phyloP scores from a whole-genome alignment of 2,113 vertebrate species.

The Eretmochelys imbricata region DNA sequence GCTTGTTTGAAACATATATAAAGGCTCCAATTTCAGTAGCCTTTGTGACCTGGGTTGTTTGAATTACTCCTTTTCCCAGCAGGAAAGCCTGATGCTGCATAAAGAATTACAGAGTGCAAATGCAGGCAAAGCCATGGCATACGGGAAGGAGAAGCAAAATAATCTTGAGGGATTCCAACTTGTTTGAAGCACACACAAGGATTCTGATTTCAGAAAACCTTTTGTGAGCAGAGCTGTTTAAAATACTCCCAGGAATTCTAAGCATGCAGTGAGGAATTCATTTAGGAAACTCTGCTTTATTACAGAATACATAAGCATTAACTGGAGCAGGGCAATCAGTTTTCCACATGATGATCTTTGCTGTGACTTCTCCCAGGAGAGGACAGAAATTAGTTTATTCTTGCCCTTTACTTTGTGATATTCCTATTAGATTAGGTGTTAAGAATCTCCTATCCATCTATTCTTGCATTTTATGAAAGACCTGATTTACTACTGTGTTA shows the following conservation, averaged over 20 bases:
- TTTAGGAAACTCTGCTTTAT: neutral
- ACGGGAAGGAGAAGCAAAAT: neutral
- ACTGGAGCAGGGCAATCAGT: neutral
- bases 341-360: neutral
- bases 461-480: neutral
- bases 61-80: neutral
- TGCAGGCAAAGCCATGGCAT: neutral
- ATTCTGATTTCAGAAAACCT: neutral
- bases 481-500: neutral
- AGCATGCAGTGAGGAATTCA: neutral
- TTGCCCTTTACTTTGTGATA: neutral
- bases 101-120: neutral
- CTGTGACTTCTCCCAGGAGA: neutral
- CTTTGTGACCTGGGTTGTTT: neutral
- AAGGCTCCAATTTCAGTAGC: neutral
- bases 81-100: neutral
- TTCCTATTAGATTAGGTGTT: neutral
- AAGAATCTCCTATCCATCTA: accelerated
- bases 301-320: neutral
- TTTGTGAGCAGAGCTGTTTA: neutral
- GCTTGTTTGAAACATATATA: neutral
- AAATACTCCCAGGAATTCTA: neutral
- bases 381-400: neutral
- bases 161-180: neutral
- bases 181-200: neutral